Evolutionary conservation across 2,888 invertebrate genomes (phyloP).

Genomic region (Troilus luridus): DNA sequence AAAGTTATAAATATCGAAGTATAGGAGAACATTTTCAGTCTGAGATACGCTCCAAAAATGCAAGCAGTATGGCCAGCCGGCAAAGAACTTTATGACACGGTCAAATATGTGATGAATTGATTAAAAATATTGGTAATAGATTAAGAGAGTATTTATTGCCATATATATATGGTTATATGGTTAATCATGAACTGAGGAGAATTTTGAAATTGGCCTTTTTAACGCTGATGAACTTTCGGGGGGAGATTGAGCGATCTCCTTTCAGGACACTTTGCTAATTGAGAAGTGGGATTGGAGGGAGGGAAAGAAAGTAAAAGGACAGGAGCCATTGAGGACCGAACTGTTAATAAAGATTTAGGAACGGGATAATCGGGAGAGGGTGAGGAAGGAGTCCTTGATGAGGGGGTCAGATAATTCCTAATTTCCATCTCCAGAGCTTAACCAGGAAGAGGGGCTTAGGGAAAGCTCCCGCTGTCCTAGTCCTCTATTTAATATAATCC

Average conservation of each 20-base stretch:
- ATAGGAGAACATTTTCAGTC: too few species aligned
- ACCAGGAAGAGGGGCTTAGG: constrained; percentile 26
- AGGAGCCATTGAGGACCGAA: constrained; percentile 1
- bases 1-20: too few species aligned
- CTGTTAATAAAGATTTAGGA: constrained; percentile 41
- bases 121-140: too few species aligned
- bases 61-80: too few species aligned
- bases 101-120: too few species aligned
- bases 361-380: constrained; percentile 12
- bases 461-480: constrained; percentile 13
- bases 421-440: constrained; percentile 44
- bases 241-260: background rate
- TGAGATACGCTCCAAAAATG: too few species aligned
- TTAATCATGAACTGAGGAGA: too few species aligned
- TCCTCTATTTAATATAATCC: constrained; percentile 47
- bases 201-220: background rate
- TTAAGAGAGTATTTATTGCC: too few species aligned
- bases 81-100: too few species aligned
- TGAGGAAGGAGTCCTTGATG: background rate
- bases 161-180: too few species aligned
- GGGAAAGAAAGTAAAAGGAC: background rate
- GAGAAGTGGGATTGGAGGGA: background rate
- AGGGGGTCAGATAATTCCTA: constrained; percentile 46
- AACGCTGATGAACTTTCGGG: background rate
- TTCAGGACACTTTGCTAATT: constrained; percentile 3